phyloP scores from a whole-genome alignment of 2,888 invertebrate species.

The Drosophila anceps region DNA sequence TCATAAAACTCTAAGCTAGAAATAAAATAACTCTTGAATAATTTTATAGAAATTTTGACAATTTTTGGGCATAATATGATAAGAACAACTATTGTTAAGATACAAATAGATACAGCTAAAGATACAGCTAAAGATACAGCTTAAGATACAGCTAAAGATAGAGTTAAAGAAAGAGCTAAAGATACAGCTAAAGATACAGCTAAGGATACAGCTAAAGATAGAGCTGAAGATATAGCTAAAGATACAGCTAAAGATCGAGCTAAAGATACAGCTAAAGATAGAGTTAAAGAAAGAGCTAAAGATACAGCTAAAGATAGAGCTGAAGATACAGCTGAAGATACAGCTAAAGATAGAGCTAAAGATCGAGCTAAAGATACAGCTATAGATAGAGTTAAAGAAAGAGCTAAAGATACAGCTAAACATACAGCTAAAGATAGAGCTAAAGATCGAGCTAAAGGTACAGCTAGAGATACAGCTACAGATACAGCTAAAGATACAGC shows the following conservation, averaged over 20 bases:
- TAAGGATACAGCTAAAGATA: no score
- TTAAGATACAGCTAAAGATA: not conserved
- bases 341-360: not conserved
- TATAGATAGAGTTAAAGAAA: no score
- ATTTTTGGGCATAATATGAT: not conserved
- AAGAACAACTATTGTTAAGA: not conserved
- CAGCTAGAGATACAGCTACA: not conserved
- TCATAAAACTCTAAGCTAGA: not conserved
- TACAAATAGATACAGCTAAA: not conserved
- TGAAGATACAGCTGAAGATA: not conserved
- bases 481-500: no score
- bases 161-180: not conserved
- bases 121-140: not conserved
- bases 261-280: not conserved
- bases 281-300: not conserved
- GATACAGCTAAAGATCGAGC: not conserved
- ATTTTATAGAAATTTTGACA: not conserved
- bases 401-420: no score
- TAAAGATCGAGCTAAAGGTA: no score
- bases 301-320: not conserved
- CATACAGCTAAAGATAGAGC: no score
- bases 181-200: no score
- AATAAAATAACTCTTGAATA: conserved; percentile 8
- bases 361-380: no score
- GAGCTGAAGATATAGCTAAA: no score